phyloP scores from a whole-genome alignment of 2,113 vertebrate species.

The Marcusenius ussheri region DNA sequence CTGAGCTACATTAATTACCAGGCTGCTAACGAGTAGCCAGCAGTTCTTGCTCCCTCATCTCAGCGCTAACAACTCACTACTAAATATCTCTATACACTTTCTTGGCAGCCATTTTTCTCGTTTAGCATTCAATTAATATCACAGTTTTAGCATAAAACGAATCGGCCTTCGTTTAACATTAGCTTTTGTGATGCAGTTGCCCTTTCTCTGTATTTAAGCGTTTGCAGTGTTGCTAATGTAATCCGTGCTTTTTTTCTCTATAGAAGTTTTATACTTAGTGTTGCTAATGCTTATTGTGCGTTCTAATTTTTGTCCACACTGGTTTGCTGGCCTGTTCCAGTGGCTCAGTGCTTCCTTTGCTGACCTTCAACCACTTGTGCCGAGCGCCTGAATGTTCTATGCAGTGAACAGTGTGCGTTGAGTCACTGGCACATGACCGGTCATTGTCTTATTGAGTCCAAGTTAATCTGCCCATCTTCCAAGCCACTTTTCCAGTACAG shows the following conservation, averaged over 20 bases:
- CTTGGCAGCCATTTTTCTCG: neutral
- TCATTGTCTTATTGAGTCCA: neutral
- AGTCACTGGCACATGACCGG: neutral
- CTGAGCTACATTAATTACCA: conserved; percentile 52
- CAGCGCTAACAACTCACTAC: neutral
- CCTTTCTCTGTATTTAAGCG: neutral
- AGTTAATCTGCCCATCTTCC: neutral
- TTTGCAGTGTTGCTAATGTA: neutral
- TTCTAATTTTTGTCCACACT: neutral
- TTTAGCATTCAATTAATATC: neutral
- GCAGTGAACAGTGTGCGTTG: neutral
- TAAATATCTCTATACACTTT: neutral
- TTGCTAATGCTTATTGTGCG: neutral
- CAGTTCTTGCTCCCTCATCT: conserved; percentile 10
- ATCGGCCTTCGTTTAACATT: neutral
- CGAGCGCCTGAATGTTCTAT: neutral
- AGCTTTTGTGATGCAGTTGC: neutral
- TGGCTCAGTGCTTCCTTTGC: neutral
- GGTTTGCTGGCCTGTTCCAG: neutral
- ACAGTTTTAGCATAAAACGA: neutral
- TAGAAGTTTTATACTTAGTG: neutral
- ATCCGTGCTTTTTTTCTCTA: neutral
- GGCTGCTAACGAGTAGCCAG: conserved; percentile 52
- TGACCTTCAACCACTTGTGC: neutral
- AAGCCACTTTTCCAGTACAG: neutral